phyloP scores from a whole-genome alignment of 1,140 invertebrate species.

The Lucilia sericata region DNA sequence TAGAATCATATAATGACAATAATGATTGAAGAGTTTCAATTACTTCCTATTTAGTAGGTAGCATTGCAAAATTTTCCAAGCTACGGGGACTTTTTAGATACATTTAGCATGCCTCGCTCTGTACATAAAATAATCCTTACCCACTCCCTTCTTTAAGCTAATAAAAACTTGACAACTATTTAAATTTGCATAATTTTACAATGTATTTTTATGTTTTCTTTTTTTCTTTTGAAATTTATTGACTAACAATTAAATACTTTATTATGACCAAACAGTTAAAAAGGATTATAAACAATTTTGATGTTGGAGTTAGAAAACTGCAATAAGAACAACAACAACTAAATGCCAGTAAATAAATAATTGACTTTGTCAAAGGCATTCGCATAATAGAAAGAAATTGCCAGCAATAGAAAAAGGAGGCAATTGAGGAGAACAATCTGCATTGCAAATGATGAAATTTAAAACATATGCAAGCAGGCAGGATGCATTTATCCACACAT shows the following conservation, averaged over 20 bases:
- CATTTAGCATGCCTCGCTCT: no score
- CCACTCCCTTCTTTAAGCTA: neutral
- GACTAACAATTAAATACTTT: constrained; percentile 15
- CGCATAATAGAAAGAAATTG: neutral
- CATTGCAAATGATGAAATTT: constrained; percentile 18
- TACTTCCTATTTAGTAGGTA: no score
- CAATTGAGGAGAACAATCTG: neutral
- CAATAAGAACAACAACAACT: neutral
- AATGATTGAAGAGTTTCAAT: no score
- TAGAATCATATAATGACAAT: no score
- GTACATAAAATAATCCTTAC: no score
- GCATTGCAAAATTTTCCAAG: no score
- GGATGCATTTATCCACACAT: neutral
- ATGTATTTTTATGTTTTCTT: neutral
- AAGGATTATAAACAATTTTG: constrained; percentile 37
- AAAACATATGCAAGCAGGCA: neutral
- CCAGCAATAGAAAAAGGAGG: neutral
- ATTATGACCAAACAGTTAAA: neutral
- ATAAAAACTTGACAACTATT: neutral
- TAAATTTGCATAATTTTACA: constrained; percentile 34
- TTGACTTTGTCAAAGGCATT: constrained; percentile 37
- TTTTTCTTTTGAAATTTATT: constrained; percentile 24
- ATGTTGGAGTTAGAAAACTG: constrained; percentile 8
- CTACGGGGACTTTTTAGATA: no score
- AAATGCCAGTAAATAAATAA: constrained; percentile 16